These are phyloP conservation scores for Turdus rufiventris DNA, from an alignment of 2,113 vertebrate genomes.

Conservation along the genomic window DNA sequence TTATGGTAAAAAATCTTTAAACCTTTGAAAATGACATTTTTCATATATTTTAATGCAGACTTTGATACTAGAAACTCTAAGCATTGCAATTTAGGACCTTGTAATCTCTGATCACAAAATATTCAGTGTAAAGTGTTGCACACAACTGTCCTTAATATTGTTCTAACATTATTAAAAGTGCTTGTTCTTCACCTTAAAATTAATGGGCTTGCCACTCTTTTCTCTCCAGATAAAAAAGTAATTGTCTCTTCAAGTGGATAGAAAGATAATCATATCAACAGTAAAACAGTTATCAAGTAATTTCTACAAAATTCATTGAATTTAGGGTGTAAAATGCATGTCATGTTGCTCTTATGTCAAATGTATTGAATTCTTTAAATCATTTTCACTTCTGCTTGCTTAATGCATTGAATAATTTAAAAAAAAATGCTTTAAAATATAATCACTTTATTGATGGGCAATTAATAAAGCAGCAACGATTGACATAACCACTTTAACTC, in stretches of 20 bases:
- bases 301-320: background rate
- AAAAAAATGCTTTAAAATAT: background rate
- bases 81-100: background rate
- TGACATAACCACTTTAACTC: background rate
- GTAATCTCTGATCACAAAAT: background rate
- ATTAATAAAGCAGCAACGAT: background rate
- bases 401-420: background rate
- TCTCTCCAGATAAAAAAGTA: background rate
- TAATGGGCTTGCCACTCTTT: background rate
- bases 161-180: background rate
- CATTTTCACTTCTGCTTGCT: background rate
- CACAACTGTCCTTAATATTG: background rate
- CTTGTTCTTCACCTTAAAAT: background rate
- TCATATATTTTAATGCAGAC: background rate
- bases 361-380: background rate
- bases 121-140: background rate
- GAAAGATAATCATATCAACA: background rate
- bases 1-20: background rate
- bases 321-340: background rate
- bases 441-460: background rate
- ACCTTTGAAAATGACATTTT: background rate
- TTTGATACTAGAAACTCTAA: background rate
- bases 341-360: background rate
- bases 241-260: background rate
- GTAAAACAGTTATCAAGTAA: background rate